phyloP scores from a whole-genome alignment of 1,140 invertebrate species.

The Conopomorpha cramerella region DNA sequence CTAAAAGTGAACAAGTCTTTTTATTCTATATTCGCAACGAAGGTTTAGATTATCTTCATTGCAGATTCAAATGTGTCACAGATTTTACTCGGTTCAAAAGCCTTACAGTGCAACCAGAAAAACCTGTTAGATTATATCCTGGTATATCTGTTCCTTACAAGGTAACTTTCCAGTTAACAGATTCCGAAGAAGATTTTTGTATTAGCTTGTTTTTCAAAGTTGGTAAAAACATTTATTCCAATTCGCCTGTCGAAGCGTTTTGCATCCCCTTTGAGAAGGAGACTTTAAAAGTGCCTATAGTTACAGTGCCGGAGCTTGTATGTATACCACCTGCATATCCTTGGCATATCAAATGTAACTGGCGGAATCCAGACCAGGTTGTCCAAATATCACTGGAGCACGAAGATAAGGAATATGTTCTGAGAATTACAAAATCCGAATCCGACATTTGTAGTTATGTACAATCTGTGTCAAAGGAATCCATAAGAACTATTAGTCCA shows the following conservation, averaged over 20 bases:
- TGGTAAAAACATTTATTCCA: conserved; percentile 19
- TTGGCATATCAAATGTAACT: conserved; percentile 24
- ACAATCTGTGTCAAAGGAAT: conserved; percentile 5
- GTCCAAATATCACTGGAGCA: conserved; percentile 16
- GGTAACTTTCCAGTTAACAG: conserved; percentile 19
- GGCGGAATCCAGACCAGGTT: conserved; percentile 16
- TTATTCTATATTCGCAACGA: too few species aligned
- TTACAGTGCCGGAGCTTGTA: conserved; percentile 19
- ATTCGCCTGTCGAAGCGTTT: conserved; percentile 11
- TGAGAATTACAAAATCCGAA: conserved; percentile 5
- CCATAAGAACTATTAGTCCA: neutral
- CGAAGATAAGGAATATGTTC: conserved; percentile 15
- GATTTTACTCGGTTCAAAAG: conserved; percentile 16
- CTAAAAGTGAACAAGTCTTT: too few species aligned
- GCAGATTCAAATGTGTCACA: conserved; percentile 20
- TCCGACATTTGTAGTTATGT: conserved; percentile 9
- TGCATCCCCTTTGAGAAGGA: too few species aligned
- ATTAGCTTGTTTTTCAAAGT: conserved; percentile 23
- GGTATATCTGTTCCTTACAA: conserved; percentile 20
- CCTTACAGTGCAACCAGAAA: conserved; percentile 16
- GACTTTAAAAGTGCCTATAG: too few species aligned
- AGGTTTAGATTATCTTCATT: conserved; percentile 6
- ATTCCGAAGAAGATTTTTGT: conserved; percentile 11
- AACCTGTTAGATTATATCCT: conserved; percentile 20
- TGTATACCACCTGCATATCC: conserved; percentile 22